Evolutionary conservation across 1,140 invertebrate genomes (phyloP).

Genomic region (Drosophila oshimai): DNA sequence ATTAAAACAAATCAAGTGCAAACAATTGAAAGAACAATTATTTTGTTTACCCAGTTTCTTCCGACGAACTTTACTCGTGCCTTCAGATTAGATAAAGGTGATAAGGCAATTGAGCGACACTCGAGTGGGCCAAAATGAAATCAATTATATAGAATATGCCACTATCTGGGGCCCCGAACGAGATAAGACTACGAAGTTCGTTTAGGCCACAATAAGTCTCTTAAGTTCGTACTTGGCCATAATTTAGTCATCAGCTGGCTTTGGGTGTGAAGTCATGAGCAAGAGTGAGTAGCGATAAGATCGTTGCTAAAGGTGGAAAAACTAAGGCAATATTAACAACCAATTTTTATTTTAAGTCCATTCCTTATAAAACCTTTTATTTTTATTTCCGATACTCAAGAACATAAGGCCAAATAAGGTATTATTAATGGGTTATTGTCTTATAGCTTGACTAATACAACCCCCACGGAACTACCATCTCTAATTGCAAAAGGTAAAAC

Average conservation of each 20-base stretch:
- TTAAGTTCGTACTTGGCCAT: neutral
- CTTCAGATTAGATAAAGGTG: constrained; percentile 4
- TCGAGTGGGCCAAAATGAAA: constrained; percentile 12
- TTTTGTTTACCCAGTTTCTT: neutral
- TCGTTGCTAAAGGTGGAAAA: neutral
- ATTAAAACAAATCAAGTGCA: constrained; percentile 19
- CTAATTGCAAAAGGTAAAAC: neutral
- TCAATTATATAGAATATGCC: constrained; percentile 18
- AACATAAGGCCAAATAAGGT: neutral
- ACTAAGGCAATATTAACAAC: too few species aligned
- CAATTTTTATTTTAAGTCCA: too few species aligned
- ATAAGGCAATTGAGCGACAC: constrained; percentile 1
- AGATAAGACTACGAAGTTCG: constrained; percentile 8
- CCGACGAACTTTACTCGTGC: constrained; percentile 17
- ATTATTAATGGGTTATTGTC: too few species aligned
- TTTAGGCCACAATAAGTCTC: neutral
- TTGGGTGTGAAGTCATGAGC: constrained; percentile 14
- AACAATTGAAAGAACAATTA: constrained; percentile 16
- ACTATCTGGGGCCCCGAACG: constrained; percentile 1
- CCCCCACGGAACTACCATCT: neutral
- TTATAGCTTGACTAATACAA: neutral
- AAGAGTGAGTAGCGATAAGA: neutral
- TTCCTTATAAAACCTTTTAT: too few species aligned
- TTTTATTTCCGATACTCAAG: too few species aligned
- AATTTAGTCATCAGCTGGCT: constrained; percentile 26